phyloP scores from a whole-genome alignment of 2,113 vertebrate species.

The Zeus faber region DNA sequence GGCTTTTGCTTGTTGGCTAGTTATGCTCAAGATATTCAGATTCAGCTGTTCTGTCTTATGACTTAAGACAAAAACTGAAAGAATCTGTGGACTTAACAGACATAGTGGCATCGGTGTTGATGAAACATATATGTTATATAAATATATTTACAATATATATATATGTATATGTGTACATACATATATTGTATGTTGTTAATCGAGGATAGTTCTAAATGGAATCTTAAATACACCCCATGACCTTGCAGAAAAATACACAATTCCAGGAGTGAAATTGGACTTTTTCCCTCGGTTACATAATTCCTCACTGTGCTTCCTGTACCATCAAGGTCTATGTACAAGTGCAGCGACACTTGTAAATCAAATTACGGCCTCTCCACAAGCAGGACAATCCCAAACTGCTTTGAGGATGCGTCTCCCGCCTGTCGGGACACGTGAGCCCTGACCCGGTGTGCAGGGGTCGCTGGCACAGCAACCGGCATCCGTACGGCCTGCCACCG shows the following conservation, averaged over 20 bases:
- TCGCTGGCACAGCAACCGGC: neutral
- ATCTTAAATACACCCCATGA: neutral
- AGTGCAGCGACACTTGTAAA: too few species aligned
- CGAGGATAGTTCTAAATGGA: constrained; percentile 8
- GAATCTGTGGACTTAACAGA: neutral
- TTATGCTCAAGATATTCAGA: neutral
- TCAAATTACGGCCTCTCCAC: constrained; percentile 29
- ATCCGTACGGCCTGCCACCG: constrained; percentile 29
- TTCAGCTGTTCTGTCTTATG: neutral
- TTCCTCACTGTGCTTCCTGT: neutral
- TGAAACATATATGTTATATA: too few species aligned
- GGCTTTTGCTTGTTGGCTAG: neutral
- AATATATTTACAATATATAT: too few species aligned
- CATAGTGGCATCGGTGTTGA: too few species aligned
- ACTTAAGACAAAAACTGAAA: too few species aligned
- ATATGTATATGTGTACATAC: too few species aligned
- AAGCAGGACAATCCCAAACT: constrained; percentile 1
- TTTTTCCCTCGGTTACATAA: constrained; percentile 15
- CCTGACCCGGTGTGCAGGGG: constrained; percentile 18
- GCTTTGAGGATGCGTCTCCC: constrained; percentile 9
- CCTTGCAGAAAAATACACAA: neutral
- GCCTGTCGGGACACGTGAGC: neutral
- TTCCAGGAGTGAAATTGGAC: constrained; percentile 6
- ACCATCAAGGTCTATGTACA: too few species aligned
- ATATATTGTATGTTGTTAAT: neutral